phyloP scores from a whole-genome alignment of 2,113 vertebrate species.

The Panurus biarmicus region DNA sequence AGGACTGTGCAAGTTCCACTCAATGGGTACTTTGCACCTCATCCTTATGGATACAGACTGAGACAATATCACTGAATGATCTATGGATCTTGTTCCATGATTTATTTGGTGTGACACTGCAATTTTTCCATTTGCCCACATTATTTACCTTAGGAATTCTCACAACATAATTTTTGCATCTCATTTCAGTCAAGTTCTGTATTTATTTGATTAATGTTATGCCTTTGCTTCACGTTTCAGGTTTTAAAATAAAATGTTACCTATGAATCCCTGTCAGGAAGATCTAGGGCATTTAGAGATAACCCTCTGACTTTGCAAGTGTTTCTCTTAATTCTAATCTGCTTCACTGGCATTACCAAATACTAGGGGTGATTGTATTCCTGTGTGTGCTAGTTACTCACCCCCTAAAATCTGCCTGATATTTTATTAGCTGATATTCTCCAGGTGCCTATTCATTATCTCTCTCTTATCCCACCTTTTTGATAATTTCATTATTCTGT shows the following conservation, averaged over 20 bases:
- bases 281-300: background rate
- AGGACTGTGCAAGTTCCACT: background rate
- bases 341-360: background rate
- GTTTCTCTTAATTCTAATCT: background rate
- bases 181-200: background rate
- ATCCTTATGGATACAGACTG: background rate
- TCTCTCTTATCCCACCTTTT: background rate
- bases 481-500: background rate
- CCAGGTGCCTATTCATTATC: background rate
- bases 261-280: background rate
- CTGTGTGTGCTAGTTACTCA: background rate
- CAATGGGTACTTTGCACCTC: background rate
- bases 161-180: background rate
- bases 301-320: background rate
- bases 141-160: background rate
- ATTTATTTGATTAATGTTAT: background rate
- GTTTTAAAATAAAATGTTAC: background rate
- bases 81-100: background rate
- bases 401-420: background rate
- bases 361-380: background rate
- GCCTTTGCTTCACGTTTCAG: background rate
- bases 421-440: background rate
- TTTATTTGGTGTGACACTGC: background rate
- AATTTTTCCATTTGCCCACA: background rate
- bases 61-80: background rate